These are phyloP conservation scores for Salpingus planirostris DNA, from an alignment of 2,888 invertebrate genomes.

Conservation along the genomic window DNA sequence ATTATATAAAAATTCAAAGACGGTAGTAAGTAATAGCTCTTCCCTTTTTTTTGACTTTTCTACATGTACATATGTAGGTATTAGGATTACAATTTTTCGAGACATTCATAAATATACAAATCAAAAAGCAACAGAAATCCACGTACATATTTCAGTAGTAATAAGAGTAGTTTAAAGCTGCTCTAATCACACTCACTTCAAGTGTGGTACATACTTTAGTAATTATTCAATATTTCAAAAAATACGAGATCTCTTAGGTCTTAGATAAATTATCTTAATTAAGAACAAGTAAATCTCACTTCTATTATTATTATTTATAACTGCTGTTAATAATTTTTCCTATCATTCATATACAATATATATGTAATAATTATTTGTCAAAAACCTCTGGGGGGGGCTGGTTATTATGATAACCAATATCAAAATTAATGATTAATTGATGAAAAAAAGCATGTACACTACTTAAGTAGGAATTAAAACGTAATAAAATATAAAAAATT, in stretches of 20 bases:
- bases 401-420: neutral
- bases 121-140: conserved; percentile 4
- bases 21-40: too few species aligned
- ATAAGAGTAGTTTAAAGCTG: too few species aligned
- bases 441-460: neutral
- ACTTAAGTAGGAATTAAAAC: conserved; percentile 6
- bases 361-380: neutral
- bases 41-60: conserved; percentile 6
- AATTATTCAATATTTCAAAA: conserved; percentile 5
- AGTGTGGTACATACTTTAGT: too few species aligned
- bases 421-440: neutral
- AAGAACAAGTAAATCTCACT: conserved; percentile 11
- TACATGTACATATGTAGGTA: too few species aligned
- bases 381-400: neutral
- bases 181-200: too few species aligned
- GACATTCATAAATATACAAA: conserved; percentile 12
- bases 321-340: too few species aligned
- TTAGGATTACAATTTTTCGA: too few species aligned
- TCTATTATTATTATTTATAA: too few species aligned
- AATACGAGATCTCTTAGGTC: conserved; percentile 7
- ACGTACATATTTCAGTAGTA: too few species aligned
- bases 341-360: too few species aligned
- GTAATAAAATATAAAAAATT: conserved; percentile 7
- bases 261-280: conserved; percentile 4
- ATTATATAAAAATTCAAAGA: too few species aligned